Conservation (phyloP, 2,113 vertebrate species). For the Sciurus niger region DNA sequence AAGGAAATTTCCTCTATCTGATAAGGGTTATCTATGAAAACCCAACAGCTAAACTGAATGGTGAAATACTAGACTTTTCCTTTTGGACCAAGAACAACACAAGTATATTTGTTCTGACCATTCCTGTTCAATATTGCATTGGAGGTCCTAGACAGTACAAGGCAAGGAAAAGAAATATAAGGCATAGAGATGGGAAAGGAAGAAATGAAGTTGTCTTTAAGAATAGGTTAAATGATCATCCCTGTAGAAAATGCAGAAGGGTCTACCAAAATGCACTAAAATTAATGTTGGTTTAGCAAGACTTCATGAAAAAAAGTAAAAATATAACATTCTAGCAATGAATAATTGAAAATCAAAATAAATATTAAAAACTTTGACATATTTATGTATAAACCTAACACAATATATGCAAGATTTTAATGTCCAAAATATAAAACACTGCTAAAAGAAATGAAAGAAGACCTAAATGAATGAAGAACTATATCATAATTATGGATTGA, state of each 20-base stretch:
- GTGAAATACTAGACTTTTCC: neutral
- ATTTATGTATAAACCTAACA: constrained; percentile 27
- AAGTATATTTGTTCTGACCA: constrained; percentile 1
- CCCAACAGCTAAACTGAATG: constrained; percentile 11
- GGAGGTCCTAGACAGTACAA: neutral
- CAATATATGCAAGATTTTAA: constrained; percentile 32
- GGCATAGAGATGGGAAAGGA: neutral
- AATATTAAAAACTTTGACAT: constrained; percentile 52
- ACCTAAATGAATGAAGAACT: constrained; percentile 23
- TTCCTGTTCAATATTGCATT: constrained; percentile 20
- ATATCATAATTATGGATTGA: constrained; percentile 2
- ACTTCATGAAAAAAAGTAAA: neutral
- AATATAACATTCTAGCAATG: constrained; percentile 16
- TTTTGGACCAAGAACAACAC: neutral
- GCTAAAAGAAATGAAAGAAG: constrained; percentile 56
- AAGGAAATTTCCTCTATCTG: neutral
- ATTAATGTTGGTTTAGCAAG: constrained; percentile 28
- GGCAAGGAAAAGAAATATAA: constrained; percentile 25
- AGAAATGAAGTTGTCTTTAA: constrained; percentile 60
- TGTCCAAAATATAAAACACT: constrained; percentile 35
- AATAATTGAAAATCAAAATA: constrained; percentile 36
- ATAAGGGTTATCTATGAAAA: neutral
- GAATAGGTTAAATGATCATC: constrained; percentile 2
- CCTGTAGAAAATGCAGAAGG: constrained; percentile 34
- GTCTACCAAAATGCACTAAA: constrained; percentile 46